Conservation (phyloP, 30 jellyfish, hydroid and myxozoan species). For the Pelagia noctiluca region DNA sequence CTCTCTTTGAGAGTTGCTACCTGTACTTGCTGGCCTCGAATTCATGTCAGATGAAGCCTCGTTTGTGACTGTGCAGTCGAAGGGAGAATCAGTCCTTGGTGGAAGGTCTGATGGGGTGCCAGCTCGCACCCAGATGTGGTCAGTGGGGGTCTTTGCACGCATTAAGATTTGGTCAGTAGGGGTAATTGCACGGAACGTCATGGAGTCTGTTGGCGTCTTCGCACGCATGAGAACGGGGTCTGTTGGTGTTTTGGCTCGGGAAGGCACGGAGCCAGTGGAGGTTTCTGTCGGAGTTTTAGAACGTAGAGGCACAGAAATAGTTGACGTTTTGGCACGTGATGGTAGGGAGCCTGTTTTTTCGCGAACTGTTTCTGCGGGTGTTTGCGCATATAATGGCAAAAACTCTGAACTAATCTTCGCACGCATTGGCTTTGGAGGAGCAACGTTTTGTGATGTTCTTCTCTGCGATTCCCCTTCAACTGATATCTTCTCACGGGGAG, state of each 20-base stretch:
- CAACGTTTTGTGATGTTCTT: too few relatives aligned
- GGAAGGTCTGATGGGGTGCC: constrained; percentile 1
- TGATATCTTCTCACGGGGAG: too few relatives aligned
- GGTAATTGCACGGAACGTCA: background rate
- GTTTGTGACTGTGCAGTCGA: background rate
- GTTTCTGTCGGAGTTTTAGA: constrained; percentile 15
- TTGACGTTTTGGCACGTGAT: background rate
- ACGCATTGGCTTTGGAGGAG: background rate
- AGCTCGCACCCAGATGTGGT: background rate
- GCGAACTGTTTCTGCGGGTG: background rate
- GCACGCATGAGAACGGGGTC: background rate
- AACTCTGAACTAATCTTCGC: background rate
- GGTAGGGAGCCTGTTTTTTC: background rate
- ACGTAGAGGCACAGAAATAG: background rate
- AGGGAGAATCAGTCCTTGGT: background rate
- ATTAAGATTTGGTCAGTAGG: background rate
- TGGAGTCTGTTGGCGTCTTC: constrained; percentile 1
- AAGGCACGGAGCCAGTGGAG: too few relatives aligned
- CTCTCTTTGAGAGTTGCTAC: constrained; percentile 69
- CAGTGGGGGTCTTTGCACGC: background rate
- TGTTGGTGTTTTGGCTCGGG: background rate
- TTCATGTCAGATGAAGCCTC: background rate
- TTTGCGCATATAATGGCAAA: too few relatives aligned
- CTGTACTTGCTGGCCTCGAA: constrained; percentile 71
- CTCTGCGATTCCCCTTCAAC: too few relatives aligned